A percentile compares a stretch with the other conserved stretches of the same genome.
Conservation (phyloP, 2,888 invertebrate species). For the Synanthedon myopaeformis region DNA sequence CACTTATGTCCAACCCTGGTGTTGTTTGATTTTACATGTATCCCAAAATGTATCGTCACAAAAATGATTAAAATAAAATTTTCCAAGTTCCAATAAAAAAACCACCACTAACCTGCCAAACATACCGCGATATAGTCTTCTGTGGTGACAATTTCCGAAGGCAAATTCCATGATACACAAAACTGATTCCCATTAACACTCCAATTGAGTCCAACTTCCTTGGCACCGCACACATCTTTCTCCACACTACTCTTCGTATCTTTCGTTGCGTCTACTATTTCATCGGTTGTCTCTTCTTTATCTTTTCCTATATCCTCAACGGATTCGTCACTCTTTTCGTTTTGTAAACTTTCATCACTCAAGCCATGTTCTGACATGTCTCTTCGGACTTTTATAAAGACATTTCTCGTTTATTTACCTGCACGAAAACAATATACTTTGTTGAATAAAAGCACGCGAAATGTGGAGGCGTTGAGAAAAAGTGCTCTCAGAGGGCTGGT, state of each 20-base stretch:
- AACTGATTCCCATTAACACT: conserved; percentile 48
- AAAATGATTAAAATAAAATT: not conserved
- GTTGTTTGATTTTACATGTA: not conserved
- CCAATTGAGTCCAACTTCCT: conserved; percentile 32
- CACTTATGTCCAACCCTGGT: not conserved
- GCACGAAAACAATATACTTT: not conserved
- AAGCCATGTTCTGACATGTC: conserved; percentile 59
- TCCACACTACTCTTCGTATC: conserved; percentile 13
- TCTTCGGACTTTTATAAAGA: conserved; percentile 9
- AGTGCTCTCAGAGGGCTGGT: not conserved
- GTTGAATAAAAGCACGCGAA: too few species aligned
- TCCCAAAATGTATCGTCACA: not conserved
- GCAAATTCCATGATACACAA: conserved; percentile 58
- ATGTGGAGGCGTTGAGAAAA: not conserved
- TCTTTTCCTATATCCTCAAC: conserved; percentile 17
- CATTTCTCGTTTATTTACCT: not conserved
- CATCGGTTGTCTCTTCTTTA: conserved; percentile 11
- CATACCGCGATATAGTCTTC: conserved; percentile 69
- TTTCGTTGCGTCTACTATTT: conserved; percentile 8
- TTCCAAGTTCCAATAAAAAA: not conserved
- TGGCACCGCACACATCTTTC: conserved; percentile 5
- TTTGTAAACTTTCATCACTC: conserved; percentile 28
- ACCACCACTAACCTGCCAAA: conserved; percentile 56
- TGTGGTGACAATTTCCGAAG: conserved; percentile 37
- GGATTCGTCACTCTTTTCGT: conserved; percentile 17